Evolutionary conservation across 2,113 vertebrate genomes (phyloP).

Genomic region (Pangasianodon gigas): DNA sequence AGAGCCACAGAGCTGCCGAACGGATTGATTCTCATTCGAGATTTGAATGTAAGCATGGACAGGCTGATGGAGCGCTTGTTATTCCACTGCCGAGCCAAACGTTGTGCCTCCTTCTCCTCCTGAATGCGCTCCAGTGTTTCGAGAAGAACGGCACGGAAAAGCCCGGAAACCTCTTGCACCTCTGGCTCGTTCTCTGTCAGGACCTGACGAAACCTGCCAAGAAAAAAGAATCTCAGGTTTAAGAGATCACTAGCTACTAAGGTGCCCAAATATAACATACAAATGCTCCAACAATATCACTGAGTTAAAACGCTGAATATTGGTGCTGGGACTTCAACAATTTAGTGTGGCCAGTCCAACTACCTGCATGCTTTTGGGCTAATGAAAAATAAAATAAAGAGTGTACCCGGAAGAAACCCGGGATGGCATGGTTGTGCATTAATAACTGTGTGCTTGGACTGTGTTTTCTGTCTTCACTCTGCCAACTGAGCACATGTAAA

Average conservation of each 20-base stretch:
- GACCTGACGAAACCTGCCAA: conserved; percentile 86
- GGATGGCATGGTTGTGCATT: background rate
- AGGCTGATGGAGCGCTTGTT: conserved; percentile 81
- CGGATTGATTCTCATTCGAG: conserved; percentile 87
- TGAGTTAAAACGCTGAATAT: background rate
- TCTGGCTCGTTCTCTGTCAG: conserved; percentile 86
- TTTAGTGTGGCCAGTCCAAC: background rate
- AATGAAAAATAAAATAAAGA: background rate
- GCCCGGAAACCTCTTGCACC: conserved; percentile 81
- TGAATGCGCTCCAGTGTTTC: conserved; percentile 83
- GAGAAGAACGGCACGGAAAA: conserved; percentile 87
- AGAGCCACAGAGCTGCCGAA: conserved; percentile 79
- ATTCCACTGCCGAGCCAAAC: conserved; percentile 87
- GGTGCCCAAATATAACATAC: background rate
- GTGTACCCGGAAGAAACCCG: background rate
- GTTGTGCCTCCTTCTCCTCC: conserved; percentile 86
- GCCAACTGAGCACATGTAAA: background rate
- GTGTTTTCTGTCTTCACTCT: background rate
- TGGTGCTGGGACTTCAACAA: background rate
- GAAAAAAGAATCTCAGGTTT: background rate
- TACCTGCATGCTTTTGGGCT: background rate
- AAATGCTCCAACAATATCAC: background rate
- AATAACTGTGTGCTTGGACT: background rate
- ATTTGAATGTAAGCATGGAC: conserved; percentile 82
- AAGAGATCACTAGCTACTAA: background rate